These are phyloP conservation scores for Erethizon dorsatum DNA, from an alignment of 2,797 vertebrate genomes.

Conservation along the genomic window DNA sequence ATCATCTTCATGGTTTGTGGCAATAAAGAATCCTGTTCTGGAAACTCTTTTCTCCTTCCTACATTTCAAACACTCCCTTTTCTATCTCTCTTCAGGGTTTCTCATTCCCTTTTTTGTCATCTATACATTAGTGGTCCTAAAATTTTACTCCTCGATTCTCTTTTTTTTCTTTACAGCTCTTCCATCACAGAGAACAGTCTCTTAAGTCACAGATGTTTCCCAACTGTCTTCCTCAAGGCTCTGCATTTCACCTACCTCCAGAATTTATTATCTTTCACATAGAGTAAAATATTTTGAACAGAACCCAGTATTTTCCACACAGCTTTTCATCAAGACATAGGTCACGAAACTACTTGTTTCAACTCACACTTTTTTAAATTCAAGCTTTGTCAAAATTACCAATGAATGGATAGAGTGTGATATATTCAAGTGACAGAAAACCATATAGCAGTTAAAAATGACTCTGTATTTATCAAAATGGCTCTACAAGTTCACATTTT, in stretches of 20 bases:
- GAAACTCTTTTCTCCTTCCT: constrained; percentile 16
- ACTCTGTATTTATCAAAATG: constrained; percentile 41
- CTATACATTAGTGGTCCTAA: background rate
- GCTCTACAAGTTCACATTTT: background rate
- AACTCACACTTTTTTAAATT: constrained; percentile 59
- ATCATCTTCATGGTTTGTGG: background rate
- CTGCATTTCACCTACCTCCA: constrained; percentile 2
- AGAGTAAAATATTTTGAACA: constrained; percentile 5
- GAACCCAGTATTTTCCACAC: constrained; percentile 49
- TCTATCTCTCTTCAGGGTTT: background rate
- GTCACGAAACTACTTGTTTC: constrained; percentile 39
- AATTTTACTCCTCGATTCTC: background rate
- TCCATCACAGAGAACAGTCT: background rate
- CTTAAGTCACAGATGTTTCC: background rate
- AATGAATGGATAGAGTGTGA: background rate
- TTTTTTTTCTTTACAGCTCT: background rate
- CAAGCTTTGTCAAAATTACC: constrained; percentile 16
- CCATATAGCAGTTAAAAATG: background rate
- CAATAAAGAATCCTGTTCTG: background rate
- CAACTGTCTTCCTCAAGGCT: background rate
- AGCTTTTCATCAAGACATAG: constrained; percentile 4
- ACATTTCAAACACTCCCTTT: background rate
- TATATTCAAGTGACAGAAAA: background rate
- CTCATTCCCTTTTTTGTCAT: background rate
- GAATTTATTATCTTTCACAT: constrained; percentile 9